Base-by-base conservation (phyloP, 1,140 invertebrate species). In the Gonatopus flavifemur region DNA sequence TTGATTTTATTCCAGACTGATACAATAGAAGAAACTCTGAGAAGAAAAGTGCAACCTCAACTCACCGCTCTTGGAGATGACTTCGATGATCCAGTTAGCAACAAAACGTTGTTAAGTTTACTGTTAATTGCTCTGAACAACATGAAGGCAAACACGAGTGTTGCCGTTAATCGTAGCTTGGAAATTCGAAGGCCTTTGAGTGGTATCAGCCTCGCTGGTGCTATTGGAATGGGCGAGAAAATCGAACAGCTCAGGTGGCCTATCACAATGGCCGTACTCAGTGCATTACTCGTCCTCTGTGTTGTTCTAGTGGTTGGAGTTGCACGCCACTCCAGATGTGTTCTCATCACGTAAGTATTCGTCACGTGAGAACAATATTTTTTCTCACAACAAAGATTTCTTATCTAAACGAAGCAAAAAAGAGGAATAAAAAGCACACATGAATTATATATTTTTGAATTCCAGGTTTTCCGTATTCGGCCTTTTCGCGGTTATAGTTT, bases 401-500 rank as follows among this genome's bases (percentile, higher is more conserved):
- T 2, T 0, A 1, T 7, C 3, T 4, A 19, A 8, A 52, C 18
- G 28, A 52, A 50, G 10, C n/a, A 42, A 15, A 16, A 36, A 42
- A 42, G 40, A 45, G 16, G 10, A 18, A 31, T 40, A 21, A 9
- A 15, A n/a, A n/a, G n/a, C n/a, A n/a, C n/a, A n/a, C n/a, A n/a
- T n/a, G 8, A 33, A 19, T 43, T 21, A 8, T 21, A 3, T 16
- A 13, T 37, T 46, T 47, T 47, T 15, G 19, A n/a, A 49, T 32
- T 56, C 36, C 52, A 87, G 85, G 57, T 88, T 89, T 57, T 86
- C 87, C 63, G 91, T 94, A 24, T 90, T 93, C 62, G 93, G 91
- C 21, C 77, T 96, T 41, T 84, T 93, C 51, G 91, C 91, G 32
- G 86, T 95, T n/a, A 93, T 94, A 56, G 86, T 91, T 51, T 93